Evolutionary conservation across 2,888 invertebrate genomes (phyloP).

Genomic region (Athrips mouffetella): DNA sequence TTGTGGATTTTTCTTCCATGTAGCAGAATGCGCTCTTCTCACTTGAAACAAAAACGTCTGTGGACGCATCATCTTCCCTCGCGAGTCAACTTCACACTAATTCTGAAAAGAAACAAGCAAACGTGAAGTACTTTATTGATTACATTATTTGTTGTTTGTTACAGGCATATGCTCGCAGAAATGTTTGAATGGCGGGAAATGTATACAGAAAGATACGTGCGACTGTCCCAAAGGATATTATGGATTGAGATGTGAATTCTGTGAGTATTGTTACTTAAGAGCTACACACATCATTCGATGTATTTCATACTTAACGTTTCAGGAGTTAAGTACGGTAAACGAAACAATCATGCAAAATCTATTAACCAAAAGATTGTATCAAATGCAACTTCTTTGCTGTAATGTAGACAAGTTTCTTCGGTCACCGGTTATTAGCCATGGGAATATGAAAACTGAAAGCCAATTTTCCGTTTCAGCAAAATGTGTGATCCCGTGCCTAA

Average conservation of each 20-base stretch:
- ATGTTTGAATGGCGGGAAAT: constrained; percentile 96
- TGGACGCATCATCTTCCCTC: constrained; percentile 43
- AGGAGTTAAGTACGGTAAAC: too few relatives aligned
- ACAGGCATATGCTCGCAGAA: constrained; percentile 93
- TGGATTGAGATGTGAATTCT: constrained; percentile 93
- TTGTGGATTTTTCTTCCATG: constrained; percentile 67
- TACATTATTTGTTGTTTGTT: constrained; percentile 8
- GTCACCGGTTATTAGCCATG: background rate
- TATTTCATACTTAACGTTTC: too few relatives aligned
- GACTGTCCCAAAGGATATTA: constrained; percentile 95
- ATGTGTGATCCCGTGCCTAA: constrained; percentile 93
- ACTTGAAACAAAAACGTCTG: constrained; percentile 39
- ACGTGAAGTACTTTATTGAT: constrained; percentile 10
- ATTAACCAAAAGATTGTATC: too few relatives aligned
- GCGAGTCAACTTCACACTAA: background rate
- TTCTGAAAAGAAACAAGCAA: constrained; percentile 27
- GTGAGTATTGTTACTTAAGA: too few relatives aligned
- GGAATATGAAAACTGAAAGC: background rate
- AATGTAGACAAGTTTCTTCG: background rate
- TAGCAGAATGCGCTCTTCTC: constrained; percentile 53
- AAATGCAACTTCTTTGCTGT: too few relatives aligned
- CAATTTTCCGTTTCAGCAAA: constrained; percentile 79
- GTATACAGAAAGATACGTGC: constrained; percentile 95
- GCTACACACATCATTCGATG: too few relatives aligned
- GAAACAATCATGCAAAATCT: too few relatives aligned